Evolutionary conservation across 2,888 invertebrate genomes (phyloP), one percentile per base, ranked within the genome.

Genomic region (Hedychridium roseum): DNA sequence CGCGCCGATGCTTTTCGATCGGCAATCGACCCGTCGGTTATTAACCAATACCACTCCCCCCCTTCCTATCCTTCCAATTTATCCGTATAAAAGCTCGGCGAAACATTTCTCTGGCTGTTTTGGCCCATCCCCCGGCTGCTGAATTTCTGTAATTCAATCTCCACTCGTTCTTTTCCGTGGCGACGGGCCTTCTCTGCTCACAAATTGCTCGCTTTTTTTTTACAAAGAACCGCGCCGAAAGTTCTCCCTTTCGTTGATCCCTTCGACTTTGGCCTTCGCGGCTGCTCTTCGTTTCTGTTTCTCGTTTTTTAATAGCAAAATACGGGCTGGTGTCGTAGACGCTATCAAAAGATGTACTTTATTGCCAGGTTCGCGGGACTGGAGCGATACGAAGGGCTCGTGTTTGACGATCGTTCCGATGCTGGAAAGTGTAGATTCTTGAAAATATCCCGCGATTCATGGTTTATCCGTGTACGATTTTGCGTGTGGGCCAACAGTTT

Each of bases 61-160:
- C 5, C 11, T 30, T 11, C 7, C 23, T 9, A 5, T 31, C 31
- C n/a, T 5, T n/a, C n/a, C n/a, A n/a, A n/a, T n/a, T n/a, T n/a
- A n/a, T n/a, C n/a, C n/a, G n/a, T n/a, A n/a, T n/a, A n/a, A n/a
- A n/a, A n/a, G n/a, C n/a, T n/a, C n/a, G n/a, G n/a, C n/a, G n/a
- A n/a, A n/a, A n/a, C 6, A 14, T 23, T 23, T 23, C 23, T 5
- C 7, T 7, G 14, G 2, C 35, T 35, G 17, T 15, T n/a, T 21
- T 20, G 14, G 7, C 15, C 9, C 17, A 16, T 32, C 14, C 16
- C 7, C 36, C 21, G 26, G 41, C 28, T 35, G 43, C 32, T 38
- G 34, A 43, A 50, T 51, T 54, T 46, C 40, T 45, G 45, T 58
- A 60, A 56, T 56, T 60, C 43, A 27, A 56, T 60, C 47, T 41